Evolutionary conservation across 2,797 vertebrate species (phyloP).

Genomic region (Poecile montanus): DNA sequence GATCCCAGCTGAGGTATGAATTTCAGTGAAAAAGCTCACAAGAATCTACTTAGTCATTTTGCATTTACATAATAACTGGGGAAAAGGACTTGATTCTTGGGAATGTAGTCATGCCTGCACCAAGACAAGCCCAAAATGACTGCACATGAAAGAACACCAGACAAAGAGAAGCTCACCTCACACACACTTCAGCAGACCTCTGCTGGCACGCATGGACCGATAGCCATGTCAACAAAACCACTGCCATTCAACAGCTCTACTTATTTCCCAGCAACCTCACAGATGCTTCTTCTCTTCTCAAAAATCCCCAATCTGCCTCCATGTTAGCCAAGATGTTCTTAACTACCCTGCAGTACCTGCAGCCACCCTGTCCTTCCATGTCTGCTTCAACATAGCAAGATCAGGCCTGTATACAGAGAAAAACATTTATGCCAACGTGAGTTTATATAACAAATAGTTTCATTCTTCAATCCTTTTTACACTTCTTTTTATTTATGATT

Average conservation of each 20-base stretch:
- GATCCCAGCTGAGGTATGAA: background rate
- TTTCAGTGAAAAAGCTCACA: background rate
- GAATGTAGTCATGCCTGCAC: background rate
- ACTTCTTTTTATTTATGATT: background rate
- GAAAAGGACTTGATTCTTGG: background rate
- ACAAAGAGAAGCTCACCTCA: background rate
- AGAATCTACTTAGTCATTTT: background rate
- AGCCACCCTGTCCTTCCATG: background rate
- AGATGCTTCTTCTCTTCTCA: background rate
- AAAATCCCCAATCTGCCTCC: background rate
- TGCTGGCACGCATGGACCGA: background rate
- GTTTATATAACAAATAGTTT: background rate
- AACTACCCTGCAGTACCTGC: background rate
- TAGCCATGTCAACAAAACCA: background rate
- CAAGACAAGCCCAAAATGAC: background rate
- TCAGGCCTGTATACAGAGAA: background rate
- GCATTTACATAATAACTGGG: background rate
- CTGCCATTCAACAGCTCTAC: background rate
- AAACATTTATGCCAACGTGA: fast-evolving
- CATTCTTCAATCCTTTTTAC: background rate
- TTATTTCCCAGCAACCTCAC: background rate
- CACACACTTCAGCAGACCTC: background rate
- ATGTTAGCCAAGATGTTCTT: background rate
- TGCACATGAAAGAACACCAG: background rate
- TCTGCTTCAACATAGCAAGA: background rate